Evolutionary conservation across 2,113 vertebrate genomes (phyloP).

Genomic region (Nothoprocta perdicaria): DNA sequence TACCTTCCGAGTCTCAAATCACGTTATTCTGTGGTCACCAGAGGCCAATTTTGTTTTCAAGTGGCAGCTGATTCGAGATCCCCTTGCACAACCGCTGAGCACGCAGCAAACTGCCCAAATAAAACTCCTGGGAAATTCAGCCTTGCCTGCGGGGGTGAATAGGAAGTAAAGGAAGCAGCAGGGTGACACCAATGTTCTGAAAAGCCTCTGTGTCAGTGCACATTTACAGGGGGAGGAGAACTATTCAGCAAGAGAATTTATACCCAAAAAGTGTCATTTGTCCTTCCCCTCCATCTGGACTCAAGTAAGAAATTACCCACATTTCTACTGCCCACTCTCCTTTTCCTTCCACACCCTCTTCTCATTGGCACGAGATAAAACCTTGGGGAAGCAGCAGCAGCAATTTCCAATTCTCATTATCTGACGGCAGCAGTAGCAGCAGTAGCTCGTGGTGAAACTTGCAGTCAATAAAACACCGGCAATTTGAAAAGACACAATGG

Average conservation of each 20-base stretch:
- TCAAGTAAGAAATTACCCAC: slow-evolving; percentile 1
- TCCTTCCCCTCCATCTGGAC: neutral
- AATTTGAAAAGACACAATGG: slow-evolving; percentile 70
- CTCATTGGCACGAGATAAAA: slow-evolving; percentile 33
- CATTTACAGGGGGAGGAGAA: neutral
- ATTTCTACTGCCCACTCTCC: slow-evolving; percentile 36
- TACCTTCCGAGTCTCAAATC: neutral
- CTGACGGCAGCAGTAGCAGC: slow-evolving; percentile 56
- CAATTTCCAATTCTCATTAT: slow-evolving; percentile 72
- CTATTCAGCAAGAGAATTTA: neutral
- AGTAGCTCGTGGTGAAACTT: slow-evolving; percentile 69
- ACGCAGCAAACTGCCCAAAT: neutral
- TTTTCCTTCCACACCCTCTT: slow-evolving; percentile 19
- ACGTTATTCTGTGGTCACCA: neutral
- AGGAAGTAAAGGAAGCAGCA: neutral
- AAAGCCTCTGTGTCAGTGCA: neutral
- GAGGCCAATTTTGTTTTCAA: neutral
- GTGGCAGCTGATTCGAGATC: neutral
- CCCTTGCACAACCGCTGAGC: neutral
- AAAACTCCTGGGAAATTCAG: neutral
- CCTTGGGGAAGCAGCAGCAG: slow-evolving; percentile 59
- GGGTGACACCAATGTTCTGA: neutral
- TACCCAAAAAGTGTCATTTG: neutral
- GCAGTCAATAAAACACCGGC: slow-evolving; percentile 69
- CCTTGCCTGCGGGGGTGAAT: neutral